Conservation (phyloP, 2,797 vertebrate genomes). For the Tympanoctomys barrerae region DNA sequence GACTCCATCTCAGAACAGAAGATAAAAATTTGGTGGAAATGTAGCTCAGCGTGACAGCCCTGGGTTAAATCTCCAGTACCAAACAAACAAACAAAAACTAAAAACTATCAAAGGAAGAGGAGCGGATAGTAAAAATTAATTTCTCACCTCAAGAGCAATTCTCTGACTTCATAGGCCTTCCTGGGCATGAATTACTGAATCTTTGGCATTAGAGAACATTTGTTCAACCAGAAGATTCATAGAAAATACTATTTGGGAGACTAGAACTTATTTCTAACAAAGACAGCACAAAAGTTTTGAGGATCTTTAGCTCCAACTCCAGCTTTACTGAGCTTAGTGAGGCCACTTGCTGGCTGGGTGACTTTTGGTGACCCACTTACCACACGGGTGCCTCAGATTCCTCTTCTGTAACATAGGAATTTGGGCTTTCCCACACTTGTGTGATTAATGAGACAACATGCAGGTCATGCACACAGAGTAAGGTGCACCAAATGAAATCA, state of each 20-base stretch:
- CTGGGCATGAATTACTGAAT: neutral
- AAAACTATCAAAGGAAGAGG: neutral
- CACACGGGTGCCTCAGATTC: neutral
- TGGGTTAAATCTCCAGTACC: neutral
- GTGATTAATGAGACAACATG: neutral
- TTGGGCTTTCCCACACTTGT: neutral
- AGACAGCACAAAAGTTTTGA: neutral
- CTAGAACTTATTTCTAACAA: neutral
- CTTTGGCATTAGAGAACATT: conserved; percentile 15
- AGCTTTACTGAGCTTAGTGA: neutral
- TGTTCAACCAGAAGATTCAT: neutral
- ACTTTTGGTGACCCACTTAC: neutral
- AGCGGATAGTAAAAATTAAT: neutral
- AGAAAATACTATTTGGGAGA: neutral
- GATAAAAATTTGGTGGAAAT: neutral
- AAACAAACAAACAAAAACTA: neutral
- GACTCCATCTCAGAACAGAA: neutral
- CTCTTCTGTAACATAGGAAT: neutral
- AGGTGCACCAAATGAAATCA: rapidly evolving
- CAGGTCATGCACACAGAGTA: neutral
- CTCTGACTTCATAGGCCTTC: neutral
- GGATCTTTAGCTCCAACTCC: neutral
- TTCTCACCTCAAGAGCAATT: neutral
- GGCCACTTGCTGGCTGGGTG: neutral
- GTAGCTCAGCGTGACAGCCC: neutral